Base-by-base conservation (phyloP, 2,888 invertebrate genomes). In the Gastracanthus pulcherrimus region DNA sequence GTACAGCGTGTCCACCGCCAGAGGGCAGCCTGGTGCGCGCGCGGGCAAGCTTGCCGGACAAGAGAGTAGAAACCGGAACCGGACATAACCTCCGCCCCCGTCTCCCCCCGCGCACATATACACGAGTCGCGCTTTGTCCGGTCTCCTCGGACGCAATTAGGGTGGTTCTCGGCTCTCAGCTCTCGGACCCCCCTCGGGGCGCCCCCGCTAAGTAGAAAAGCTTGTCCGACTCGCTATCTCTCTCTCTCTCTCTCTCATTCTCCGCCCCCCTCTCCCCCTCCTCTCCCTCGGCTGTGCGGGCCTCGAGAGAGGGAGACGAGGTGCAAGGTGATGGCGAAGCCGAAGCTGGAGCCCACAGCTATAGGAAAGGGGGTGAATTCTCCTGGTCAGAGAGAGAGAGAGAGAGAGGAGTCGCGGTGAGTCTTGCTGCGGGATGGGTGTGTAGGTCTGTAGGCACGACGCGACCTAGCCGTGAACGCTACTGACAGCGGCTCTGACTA, bases 131-230 rank as follows among this genome's bases (percentile, higher is more conserved):
- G 91, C 91, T 91, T 91, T 90, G 91, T 91, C 91, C 91, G 87
- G 88, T 91, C 91, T 89, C n/a, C 91, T 91, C 90, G 91, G 91
- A 91, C 90, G 91, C 91, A 91, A 91, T 91, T 91, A 91, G 91
- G 91, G 90, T 90, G 91, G 90, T 90, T 89, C 89, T 89, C 87
- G 82, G 48, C 64, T 66, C 72, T 6, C 29, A 11, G 31, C 9
- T 34, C 70, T 71, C 38, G 84, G 80, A n/a, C n/a, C 86, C 89
- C 90, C 89, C 89, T 87, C 87, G 86, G 87, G 89, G 88, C 87
- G 88, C 86, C 86, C 87, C 87, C 84, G 89, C 89, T 90, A 91
- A 91, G 91, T 91, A 91, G 91, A 91, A 91, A 91, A 91, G 90
- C 91, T 91, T 91, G 91, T 90, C n/a, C n/a, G n/a, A 89, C 82